These are phyloP conservation scores for Chloroclystis v-ata DNA, from an alignment of 2,888 invertebrate genomes.

Conservation along the genomic window DNA sequence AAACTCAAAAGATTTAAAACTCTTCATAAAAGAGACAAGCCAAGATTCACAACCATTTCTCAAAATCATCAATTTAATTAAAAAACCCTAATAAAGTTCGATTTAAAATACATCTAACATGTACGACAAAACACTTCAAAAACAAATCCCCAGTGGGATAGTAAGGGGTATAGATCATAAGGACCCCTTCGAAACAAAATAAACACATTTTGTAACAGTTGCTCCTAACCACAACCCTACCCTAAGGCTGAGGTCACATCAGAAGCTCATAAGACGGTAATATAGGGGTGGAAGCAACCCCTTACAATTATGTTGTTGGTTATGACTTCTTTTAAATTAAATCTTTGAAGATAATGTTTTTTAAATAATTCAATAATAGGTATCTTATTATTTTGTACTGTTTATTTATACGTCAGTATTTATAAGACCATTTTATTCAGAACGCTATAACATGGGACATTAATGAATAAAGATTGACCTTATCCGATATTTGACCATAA, in stretches of 20 bases:
- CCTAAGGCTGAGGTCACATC: constrained; percentile 41
- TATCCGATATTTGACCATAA: no score
- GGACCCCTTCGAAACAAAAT: constrained; percentile 28
- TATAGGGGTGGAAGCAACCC: constrained; percentile 25
- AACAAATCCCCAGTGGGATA: constrained; percentile 7
- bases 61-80: not conserved
- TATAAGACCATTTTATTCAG: no score
- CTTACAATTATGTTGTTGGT: not conserved
- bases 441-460: no score
- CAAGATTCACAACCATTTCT: no score
- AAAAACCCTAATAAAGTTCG: no score
- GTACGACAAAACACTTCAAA: not conserved
- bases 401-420: no score
- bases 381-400: no score
- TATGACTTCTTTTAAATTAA: not conserved
- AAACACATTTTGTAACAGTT: constrained; percentile 39
- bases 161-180: constrained; percentile 18
- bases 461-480: no score
- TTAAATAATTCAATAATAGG: no score
- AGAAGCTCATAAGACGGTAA: constrained; percentile 41
- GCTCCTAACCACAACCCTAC: constrained; percentile 35
- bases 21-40: no score
- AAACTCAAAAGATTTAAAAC: no score
- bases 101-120: not conserved
- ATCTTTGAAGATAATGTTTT: not conserved